Conservation (phyloP, 2,888 invertebrate species). For the Sabatieria punctata region DNA sequence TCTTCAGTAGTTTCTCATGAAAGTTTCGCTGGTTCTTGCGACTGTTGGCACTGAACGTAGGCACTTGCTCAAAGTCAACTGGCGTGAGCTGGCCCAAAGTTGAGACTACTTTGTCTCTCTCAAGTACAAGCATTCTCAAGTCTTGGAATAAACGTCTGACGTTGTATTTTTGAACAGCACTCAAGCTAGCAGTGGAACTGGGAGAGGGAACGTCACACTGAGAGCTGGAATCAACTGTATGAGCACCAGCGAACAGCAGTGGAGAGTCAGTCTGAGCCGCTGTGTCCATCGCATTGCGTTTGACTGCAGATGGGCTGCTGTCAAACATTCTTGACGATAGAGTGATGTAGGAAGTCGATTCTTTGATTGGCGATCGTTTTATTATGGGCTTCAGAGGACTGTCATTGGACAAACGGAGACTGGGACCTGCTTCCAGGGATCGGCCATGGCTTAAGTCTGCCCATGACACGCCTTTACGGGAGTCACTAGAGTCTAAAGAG, state of each 20-base stretch:
- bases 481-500: too few species aligned
- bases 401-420: not conserved
- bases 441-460: not conserved
- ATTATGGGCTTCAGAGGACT: slow-evolving; percentile 1
- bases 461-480: not conserved
- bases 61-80: not conserved
- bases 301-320: too few species aligned
- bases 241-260: not conserved
- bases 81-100: not conserved
- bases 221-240: not conserved
- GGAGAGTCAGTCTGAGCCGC: too few species aligned
- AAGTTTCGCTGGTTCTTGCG: too few species aligned
- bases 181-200: not conserved
- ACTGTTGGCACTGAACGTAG: not conserved
- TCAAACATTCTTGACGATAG: too few species aligned
- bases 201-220: not conserved
- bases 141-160: not conserved
- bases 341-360: not conserved
- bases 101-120: not conserved
- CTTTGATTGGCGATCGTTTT: not conserved
- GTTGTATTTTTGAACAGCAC: not conserved
- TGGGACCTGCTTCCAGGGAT: not conserved
- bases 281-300: too few species aligned
- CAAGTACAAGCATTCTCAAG: not conserved
- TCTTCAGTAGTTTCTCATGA: too few species aligned